phyloP scores from a whole-genome alignment of 2,888 invertebrate species.

The Scaptomyza caliginosa region DNA sequence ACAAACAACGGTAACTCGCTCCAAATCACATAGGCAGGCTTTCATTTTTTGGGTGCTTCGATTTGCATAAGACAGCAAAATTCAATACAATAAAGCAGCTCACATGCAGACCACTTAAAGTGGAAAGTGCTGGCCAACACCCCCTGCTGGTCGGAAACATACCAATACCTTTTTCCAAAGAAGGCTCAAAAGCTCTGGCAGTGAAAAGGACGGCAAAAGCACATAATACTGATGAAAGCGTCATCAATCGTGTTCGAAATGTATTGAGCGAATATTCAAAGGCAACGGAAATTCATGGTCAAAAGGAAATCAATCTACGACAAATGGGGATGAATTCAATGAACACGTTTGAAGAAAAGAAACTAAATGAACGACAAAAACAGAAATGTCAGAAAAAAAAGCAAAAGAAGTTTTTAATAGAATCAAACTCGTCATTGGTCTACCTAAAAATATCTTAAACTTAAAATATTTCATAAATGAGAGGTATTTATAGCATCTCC shows the following conservation, averaged over 20 bases:
- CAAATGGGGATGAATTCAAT: background rate
- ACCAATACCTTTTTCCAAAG: background rate
- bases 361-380: background rate
- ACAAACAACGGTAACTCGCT: slow-evolving; percentile 71
- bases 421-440: background rate
- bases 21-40: slow-evolving; percentile 66
- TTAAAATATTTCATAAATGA: background rate
- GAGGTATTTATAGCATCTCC: background rate
- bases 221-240: background rate
- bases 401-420: background rate
- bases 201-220: background rate
- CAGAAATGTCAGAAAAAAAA: background rate
- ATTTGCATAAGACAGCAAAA: slow-evolving; percentile 63
- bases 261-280: background rate
- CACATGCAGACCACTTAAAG: slow-evolving; percentile 20
- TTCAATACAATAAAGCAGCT: slow-evolving; percentile 8
- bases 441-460: background rate
- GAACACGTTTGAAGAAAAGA: background rate
- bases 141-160: slow-evolving; percentile 8
- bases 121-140: slow-evolving; percentile 32
- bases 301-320: background rate
- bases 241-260: background rate
- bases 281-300: slow-evolving; percentile 26
- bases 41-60: slow-evolving; percentile 57
- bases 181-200: slow-evolving; percentile 2